Evolutionary conservation across 2,797 vertebrate species (phyloP).

Genomic region (Galagoides demidoff): DNA sequence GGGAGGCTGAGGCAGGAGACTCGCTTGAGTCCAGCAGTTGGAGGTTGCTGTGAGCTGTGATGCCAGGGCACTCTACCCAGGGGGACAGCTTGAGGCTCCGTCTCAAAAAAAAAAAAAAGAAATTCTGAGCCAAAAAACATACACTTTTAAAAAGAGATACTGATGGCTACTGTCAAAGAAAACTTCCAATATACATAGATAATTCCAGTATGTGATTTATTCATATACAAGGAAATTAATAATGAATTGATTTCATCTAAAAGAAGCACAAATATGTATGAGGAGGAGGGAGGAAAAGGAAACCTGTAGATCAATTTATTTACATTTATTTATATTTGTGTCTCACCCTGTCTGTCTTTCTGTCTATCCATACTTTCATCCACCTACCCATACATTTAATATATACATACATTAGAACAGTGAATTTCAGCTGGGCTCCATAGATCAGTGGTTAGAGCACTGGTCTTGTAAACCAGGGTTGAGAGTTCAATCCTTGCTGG

Average conservation of each 20-base stretch:
- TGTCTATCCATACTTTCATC: background rate
- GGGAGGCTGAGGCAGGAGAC: too few species aligned
- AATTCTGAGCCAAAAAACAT: background rate
- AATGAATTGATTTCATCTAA: background rate
- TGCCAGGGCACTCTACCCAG: too few species aligned
- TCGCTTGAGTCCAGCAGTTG: too few species aligned
- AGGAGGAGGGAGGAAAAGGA: background rate
- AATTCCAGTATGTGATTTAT: background rate
- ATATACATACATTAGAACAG: background rate
- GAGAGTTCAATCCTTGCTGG: too few species aligned
- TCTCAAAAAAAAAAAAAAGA: background rate
- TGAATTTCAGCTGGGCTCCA: background rate
- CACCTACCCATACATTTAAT: background rate
- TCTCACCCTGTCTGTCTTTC: background rate
- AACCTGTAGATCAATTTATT: background rate
- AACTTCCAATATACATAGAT: background rate
- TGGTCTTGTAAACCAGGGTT: too few species aligned
- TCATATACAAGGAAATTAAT: background rate
- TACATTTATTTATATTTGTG: background rate
- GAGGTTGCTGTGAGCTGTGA: too few species aligned
- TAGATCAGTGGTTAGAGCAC: too few species aligned
- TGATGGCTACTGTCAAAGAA: background rate
- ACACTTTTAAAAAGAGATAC: background rate
- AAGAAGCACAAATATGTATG: background rate
- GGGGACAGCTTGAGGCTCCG: too few species aligned